phyloP scores from a whole-genome alignment of 2,797 vertebrate species.

The Parotocinclus haroldoi region DNA sequence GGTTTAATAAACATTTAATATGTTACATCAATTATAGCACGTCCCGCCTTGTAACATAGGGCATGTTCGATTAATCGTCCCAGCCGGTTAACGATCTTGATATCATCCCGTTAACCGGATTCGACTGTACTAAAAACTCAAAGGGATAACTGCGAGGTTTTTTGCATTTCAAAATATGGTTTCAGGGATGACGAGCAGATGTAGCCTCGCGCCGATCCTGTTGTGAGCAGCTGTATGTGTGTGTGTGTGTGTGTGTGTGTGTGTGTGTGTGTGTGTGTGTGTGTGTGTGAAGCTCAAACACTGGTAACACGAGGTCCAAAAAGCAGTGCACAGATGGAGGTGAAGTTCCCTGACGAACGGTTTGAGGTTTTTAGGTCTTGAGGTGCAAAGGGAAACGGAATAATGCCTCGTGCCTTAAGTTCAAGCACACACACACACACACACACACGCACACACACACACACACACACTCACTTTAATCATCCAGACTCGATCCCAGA shows the following conservation, averaged over 20 bases:
- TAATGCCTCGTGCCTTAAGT: background rate
- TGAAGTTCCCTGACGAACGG: background rate
- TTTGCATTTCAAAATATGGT: background rate
- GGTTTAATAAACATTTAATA: too few relatives aligned
- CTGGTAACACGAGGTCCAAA: too few relatives aligned
- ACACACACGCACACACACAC: background rate
- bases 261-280: background rate
- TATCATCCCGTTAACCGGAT: too few relatives aligned
- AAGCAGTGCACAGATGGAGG: background rate
- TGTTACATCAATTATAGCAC: too few relatives aligned
- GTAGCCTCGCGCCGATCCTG: conserved; percentile 1
- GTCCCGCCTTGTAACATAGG: too few relatives aligned
- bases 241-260: background rate
- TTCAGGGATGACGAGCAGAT: conserved; percentile 10
- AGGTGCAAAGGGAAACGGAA: background rate
- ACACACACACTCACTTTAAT: background rate
- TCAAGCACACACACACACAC: background rate
- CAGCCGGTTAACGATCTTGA: too few relatives aligned
- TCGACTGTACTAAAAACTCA: too few relatives aligned
- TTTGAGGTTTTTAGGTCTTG: background rate
- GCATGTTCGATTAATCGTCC: too few relatives aligned
- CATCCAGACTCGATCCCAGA: conserved; percentile 5
- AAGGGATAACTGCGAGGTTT: background rate
- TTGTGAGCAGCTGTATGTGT: background rate
- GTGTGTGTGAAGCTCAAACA: too few relatives aligned